Evolutionary conservation across 2,888 invertebrate genomes (phyloP).

Genomic region (Patella caerulea): DNA sequence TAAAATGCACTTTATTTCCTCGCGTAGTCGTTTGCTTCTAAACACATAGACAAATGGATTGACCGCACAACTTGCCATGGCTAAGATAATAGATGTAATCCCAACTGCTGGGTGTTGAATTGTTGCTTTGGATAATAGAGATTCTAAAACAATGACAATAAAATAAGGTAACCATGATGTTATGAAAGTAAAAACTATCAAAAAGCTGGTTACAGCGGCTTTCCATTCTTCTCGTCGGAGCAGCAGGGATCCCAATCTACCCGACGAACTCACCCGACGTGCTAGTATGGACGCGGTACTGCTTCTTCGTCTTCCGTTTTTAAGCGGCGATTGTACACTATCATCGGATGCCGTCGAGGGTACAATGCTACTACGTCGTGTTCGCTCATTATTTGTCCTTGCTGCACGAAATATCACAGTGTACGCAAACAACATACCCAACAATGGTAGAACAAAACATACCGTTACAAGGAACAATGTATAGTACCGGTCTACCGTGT

Average conservation of each 20-base stretch:
- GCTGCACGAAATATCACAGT: conserved; percentile 79
- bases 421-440: conserved; percentile 81
- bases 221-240: conserved; percentile 89
- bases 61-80: conserved; percentile 77
- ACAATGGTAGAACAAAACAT: conserved; percentile 73
- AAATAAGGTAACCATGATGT: conserved; percentile 76
- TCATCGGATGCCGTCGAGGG: conserved; percentile 15
- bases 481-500: conserved; percentile 64
- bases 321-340: conserved; percentile 36
- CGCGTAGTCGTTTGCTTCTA: conserved; percentile 71
- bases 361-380: conserved; percentile 74
- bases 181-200: conserved; percentile 81
- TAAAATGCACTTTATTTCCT: conserved; percentile 52
- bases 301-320: conserved; percentile 46
- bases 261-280: conserved; percentile 85
- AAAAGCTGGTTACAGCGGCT: conserved; percentile 87
- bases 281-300: conserved; percentile 57
- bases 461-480: conserved; percentile 70
- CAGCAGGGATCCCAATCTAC: conserved; percentile 77
- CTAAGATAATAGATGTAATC: conserved; percentile 73
- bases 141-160: conserved; percentile 54
- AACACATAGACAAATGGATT: conserved; percentile 86
- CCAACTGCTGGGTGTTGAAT: conserved; percentile 56
- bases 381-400: conserved; percentile 80
- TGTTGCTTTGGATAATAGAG: conserved; percentile 62